Conservation (phyloP, 1,140 invertebrate genomes). For the Amyelois transitella region DNA sequence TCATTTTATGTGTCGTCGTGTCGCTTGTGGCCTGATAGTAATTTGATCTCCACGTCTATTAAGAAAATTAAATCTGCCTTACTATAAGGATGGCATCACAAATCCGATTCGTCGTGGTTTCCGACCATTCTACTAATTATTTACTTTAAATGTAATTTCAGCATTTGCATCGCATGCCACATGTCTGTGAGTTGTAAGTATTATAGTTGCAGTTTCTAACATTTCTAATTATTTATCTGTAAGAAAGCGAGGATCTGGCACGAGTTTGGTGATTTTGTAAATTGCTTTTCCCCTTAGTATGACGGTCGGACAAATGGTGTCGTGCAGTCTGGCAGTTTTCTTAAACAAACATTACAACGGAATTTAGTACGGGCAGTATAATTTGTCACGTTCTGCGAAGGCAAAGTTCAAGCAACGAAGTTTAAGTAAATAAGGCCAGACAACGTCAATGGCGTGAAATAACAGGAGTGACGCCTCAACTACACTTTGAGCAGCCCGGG, state of each 20-base stretch:
- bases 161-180: not conserved
- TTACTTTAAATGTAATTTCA: not conserved
- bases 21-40: slow-evolving; percentile 34
- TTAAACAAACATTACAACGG: slow-evolving; percentile 28
- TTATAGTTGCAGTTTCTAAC: not conserved
- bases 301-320: slow-evolving; percentile 20
- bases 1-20: slow-evolving; percentile 35
- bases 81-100: not conserved
- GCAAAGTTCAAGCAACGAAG: slow-evolving; percentile 28
- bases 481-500: slow-evolving; percentile 4
- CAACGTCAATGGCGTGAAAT: slow-evolving; percentile 43
- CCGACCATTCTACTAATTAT: not conserved
- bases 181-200: not conserved
- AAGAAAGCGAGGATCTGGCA: not conserved
- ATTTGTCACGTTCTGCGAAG: slow-evolving; percentile 26
- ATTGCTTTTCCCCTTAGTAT: not conserved
- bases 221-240: not conserved
- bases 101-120: not conserved
- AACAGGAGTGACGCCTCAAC: slow-evolving; percentile 30
- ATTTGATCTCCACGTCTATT: slow-evolving; percentile 43
- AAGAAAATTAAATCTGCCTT: slow-evolving; percentile 38
- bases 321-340: slow-evolving; percentile 30
- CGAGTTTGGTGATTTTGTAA: not conserved
- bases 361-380: slow-evolving; percentile 20
- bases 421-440: slow-evolving; percentile 37